These are phyloP conservation scores for Acanthopleura granulata DNA, from an alignment of 2,888 invertebrate species.

Conservation along the genomic window DNA sequence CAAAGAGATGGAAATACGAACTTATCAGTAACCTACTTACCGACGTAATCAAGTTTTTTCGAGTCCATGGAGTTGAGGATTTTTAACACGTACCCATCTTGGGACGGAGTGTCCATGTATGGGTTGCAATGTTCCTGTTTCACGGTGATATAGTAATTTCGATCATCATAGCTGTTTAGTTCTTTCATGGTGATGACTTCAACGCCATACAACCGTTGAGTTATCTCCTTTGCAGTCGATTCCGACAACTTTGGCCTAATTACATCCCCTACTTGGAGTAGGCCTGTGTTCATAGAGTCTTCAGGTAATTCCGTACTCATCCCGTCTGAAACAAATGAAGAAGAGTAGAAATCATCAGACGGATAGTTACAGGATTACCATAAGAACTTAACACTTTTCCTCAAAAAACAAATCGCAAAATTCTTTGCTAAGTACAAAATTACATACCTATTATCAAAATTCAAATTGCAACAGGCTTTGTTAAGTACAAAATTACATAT, in stretches of 20 bases:
- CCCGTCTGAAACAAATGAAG: too few relatives aligned
- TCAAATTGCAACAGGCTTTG: too few relatives aligned
- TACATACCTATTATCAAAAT: too few relatives aligned
- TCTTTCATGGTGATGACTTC: constrained; percentile 74
- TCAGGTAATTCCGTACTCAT: not conserved
- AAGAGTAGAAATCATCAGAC: too few relatives aligned
- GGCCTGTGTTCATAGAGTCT: not conserved
- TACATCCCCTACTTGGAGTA: not conserved
- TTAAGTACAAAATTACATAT: too few relatives aligned
- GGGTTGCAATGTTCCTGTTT: constrained; percentile 66
- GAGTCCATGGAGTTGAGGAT: constrained; percentile 88
- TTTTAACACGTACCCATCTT: constrained; percentile 77
- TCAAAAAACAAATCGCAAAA: too few relatives aligned
- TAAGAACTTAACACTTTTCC: too few relatives aligned
- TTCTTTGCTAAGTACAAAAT: too few relatives aligned
- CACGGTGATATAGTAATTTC: constrained; percentile 79
- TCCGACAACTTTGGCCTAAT: not conserved
- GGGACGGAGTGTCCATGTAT: constrained; percentile 40
- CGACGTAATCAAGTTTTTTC: constrained; percentile 71
- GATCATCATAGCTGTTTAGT: constrained; percentile 84
- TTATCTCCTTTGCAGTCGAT: not conserved
- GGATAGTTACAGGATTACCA: too few relatives aligned
- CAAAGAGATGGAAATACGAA: too few relatives aligned
- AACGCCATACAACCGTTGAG: constrained; percentile 75
- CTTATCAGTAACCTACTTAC: constrained; percentile 33